phyloP scores from a whole-genome alignment of 2,797 vertebrate genomes.

The Pseudochaenichthys georgianus region DNA sequence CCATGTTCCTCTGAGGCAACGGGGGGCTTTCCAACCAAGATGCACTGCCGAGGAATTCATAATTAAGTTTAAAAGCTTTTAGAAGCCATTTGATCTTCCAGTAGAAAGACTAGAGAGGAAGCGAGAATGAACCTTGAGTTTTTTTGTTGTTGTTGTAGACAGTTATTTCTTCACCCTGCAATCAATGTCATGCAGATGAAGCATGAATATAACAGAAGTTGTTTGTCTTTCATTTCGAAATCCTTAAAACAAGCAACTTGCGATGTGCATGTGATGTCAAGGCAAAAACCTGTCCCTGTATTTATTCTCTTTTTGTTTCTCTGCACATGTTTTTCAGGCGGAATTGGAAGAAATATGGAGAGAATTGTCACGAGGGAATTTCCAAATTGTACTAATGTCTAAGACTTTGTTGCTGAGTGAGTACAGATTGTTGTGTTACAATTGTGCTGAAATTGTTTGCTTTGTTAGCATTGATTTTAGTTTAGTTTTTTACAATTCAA shows the following conservation, averaged over 20 bases:
- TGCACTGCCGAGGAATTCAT: constrained; percentile 31
- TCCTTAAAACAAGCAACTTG: not conserved
- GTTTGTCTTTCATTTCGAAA: constrained; percentile 5
- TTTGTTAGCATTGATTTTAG: constrained; percentile 55
- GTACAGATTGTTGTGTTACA: constrained; percentile 73
- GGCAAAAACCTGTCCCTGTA: constrained; percentile 19
- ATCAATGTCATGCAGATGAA: constrained; percentile 24
- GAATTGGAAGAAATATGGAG: constrained; percentile 91
- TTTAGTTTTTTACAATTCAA: constrained; percentile 15
- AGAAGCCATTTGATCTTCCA: constrained; percentile 44
- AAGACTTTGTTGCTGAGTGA: constrained; percentile 76
- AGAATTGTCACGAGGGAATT: constrained; percentile 93
- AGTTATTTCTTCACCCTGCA: constrained; percentile 1
- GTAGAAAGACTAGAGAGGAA: constrained; percentile 20
- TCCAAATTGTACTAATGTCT: constrained; percentile 98
- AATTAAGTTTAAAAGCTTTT: constrained; percentile 38
- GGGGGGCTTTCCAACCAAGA: constrained; percentile 43
- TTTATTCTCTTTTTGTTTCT: constrained; percentile 41
- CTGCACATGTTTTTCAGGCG: constrained; percentile 82
- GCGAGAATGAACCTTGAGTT: constrained; percentile 17
- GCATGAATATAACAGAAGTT: constrained; percentile 5
- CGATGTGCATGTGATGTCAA: constrained; percentile 31
- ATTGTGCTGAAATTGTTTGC: constrained; percentile 65
- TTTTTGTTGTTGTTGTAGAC: constrained; percentile 27
- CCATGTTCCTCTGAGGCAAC: constrained; percentile 30